Evolutionary conservation across 2,888 invertebrate species (phyloP), one percentile per base, ranked within the genome.

Genomic region (Leptopilina myrica): DNA sequence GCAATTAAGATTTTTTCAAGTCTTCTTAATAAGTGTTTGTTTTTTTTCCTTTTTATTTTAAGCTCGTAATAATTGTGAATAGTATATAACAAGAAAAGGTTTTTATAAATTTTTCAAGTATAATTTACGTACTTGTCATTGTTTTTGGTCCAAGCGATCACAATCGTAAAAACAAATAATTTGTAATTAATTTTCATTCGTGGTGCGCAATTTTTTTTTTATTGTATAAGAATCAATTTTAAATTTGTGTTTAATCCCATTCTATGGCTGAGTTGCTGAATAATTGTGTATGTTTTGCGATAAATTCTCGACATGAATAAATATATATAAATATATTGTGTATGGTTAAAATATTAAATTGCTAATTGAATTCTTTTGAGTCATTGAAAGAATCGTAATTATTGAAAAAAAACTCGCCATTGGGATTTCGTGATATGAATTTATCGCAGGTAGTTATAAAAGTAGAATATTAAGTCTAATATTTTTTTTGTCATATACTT

Each of bases 401-500:
- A 59, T 3, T 59, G 15, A 75, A 65, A 73, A 64, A 69, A 67
- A n/a, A 79, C 62, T 66, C 66, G 40, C 14, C 43, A 33, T 40
- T 49, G 33, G 73, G 26, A 73, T 73, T 73, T 73, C 73, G 73
- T 73, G 73, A 73, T 73, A 73, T 73, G 33, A 40, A 53, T 73
- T 53, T 53, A 73, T 73, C 73, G 73, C 73, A 73, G 73, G 73
- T 56, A 73, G 33, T 73, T 6, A 33, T 56, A 53, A n/a, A 65
- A 64, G 62, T 78, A 53, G 53, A 66, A 75, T 80, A 77, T 73
- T 64, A 75, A 75, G 64, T 66, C 78, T 81, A 80, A 77, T 78
- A 76, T 81, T 80, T 79, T 20, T 80, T 80, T 80, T 83, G 79
- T 80, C 78, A 76, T 79, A 81, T 43, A 79, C 81, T 79, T n/a